A percentile compares a stretch with the other conserved stretches of the same genome.
phyloP scores from a whole-genome alignment of 2,888 invertebrate species.

The Tachina fera region DNA sequence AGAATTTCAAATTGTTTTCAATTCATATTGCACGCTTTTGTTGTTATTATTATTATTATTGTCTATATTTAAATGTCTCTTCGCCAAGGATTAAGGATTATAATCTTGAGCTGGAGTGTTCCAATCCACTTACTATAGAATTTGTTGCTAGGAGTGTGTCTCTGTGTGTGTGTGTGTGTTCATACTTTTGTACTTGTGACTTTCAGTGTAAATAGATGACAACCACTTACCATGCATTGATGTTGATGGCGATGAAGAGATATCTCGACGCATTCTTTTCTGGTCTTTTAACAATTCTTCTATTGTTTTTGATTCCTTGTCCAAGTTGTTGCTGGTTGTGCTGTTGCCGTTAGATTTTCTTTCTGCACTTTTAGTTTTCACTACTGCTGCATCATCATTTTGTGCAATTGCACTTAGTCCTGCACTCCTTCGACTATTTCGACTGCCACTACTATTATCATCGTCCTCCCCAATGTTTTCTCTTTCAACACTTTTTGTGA shows the following conservation, averaged over 20 bases:
- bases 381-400: constrained; percentile 56
- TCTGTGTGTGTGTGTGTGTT: background rate
- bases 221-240: constrained; percentile 80
- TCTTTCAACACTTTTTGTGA: background rate
- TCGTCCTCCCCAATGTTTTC: background rate
- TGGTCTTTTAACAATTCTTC: constrained; percentile 62
- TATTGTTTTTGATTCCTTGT: constrained; percentile 61
- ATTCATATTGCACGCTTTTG: constrained; percentile 65
- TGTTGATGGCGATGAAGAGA: constrained; percentile 78
- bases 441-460: background rate
- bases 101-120: constrained; percentile 6
- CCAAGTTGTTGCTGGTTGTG: constrained; percentile 34
- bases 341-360: constrained; percentile 75
- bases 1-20: constrained; percentile 70
- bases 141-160: background rate
- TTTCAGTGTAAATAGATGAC: constrained; percentile 41
- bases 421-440: constrained; percentile 30
- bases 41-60: background rate
- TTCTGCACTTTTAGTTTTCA: constrained; percentile 73
- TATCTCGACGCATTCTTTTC: constrained; percentile 78
- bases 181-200: background rate
- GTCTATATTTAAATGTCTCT: background rate
- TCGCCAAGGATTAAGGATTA: background rate
- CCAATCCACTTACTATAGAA: background rate
- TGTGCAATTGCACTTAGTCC: constrained; percentile 20